Evolutionary conservation across 2,888 invertebrate species (phyloP).

Genomic region (Mechanitis mazaeus): DNA sequence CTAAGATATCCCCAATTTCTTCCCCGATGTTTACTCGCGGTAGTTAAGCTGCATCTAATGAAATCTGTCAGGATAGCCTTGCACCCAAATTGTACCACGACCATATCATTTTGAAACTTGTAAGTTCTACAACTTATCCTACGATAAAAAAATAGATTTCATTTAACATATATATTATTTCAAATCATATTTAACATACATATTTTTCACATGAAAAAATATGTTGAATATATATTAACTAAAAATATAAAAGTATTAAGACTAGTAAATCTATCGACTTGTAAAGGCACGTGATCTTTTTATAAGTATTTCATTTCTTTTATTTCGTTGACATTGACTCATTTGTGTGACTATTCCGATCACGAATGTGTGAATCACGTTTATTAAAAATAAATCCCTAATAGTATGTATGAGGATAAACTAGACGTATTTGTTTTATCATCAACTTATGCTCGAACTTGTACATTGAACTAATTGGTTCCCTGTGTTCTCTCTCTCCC

Average conservation of each 20-base stretch:
- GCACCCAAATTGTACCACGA: conserved; percentile 51
- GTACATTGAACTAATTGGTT: no score
- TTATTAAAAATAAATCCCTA: conserved; percentile 39
- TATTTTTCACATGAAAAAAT: no score
- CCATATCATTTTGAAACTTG: conserved; percentile 41
- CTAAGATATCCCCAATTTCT: conserved; percentile 60
- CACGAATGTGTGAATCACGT: conserved; percentile 45
- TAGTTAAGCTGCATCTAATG: conserved; percentile 76
- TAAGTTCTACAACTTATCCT: no score
- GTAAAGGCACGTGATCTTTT: conserved; percentile 43
- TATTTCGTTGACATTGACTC: conserved; percentile 41
- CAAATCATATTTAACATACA: no score
- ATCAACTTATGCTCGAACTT: no score
- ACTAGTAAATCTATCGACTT: conserved; percentile 22
- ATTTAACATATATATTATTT: no score
- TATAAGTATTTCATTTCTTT: conserved; percentile 50
- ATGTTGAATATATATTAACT: background rate
- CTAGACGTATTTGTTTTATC: conserved; percentile 15
- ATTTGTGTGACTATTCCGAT: conserved; percentile 56
- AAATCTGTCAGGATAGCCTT: conserved; percentile 72
- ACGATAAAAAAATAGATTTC: no score
- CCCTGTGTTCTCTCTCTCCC: no score
- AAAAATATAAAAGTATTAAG: conserved; percentile 43
- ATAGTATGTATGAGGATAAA: conserved; percentile 8
- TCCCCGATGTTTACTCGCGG: conserved; percentile 70